phyloP scores from a whole-genome alignment of 1,140 invertebrate genomes.

The Andrena cerasifolii region DNA sequence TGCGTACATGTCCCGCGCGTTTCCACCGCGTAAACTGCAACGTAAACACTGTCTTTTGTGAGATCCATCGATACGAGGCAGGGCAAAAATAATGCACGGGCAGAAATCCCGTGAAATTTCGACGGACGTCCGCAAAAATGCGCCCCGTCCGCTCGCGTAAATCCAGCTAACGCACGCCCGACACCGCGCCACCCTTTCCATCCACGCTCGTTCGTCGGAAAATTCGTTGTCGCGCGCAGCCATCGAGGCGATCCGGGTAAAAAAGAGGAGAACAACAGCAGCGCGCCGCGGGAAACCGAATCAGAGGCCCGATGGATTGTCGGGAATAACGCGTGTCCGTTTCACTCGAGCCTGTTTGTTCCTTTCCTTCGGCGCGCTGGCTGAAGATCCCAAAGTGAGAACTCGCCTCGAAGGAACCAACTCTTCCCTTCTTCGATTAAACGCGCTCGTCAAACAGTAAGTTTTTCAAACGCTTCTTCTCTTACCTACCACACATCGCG shows the following conservation, averaged over 20 bases:
- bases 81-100: constrained; percentile 34
- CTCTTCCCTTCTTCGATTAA: neutral
- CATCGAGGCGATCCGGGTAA: constrained; percentile 5
- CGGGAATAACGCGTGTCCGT: neutral
- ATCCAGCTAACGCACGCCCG: constrained; percentile 32
- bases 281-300: constrained; percentile 13
- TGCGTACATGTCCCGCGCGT: no score
- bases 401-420: neutral
- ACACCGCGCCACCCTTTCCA: constrained; percentile 33
- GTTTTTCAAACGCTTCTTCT: constrained; percentile 1
- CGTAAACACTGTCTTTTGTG: constrained; percentile 45
- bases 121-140: constrained; percentile 45
- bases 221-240: constrained; percentile 61
- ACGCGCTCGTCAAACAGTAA: neutral
- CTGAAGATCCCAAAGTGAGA: no score
- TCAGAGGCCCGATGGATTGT: neutral
- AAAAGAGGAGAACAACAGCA: constrained; percentile 18
- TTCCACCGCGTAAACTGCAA: constrained; percentile 14
- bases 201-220: constrained; percentile 53
- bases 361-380: neutral
- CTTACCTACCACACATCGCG: neutral
- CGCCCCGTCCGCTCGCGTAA: constrained; percentile 29
- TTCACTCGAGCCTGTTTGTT: neutral
- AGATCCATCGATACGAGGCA: constrained; percentile 13
- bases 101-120: constrained; percentile 49